Evolutionary conservation across 2,113 vertebrate species (phyloP).

Genomic region (Sylvicapra grimmia): DNA sequence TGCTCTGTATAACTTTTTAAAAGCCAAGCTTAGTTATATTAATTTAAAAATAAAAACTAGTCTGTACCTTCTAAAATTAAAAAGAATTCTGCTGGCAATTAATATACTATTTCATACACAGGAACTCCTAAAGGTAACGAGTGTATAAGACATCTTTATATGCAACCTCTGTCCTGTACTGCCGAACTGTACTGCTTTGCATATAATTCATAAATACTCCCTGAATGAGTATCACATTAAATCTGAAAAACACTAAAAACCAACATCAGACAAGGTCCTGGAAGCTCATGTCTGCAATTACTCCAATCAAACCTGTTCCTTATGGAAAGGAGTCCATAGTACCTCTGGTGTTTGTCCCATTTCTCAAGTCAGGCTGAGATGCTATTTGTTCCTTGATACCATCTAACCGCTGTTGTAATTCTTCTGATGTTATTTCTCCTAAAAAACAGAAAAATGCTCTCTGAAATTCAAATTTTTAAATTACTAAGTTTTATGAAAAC

Average conservation of each 20-base stretch:
- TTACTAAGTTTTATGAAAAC: constrained; percentile 9
- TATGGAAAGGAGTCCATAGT: neutral
- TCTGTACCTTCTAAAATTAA: neutral
- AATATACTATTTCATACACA: neutral
- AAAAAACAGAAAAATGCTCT: constrained; percentile 56
- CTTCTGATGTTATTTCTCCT: constrained; percentile 96
- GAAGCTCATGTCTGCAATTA: neutral
- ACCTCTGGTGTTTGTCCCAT: constrained; percentile 78
- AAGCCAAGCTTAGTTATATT: neutral
- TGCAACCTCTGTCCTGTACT: neutral
- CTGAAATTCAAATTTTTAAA: neutral
- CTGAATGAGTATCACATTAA: neutral
- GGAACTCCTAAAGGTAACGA: neutral
- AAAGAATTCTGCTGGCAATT: constrained; percentile 6
- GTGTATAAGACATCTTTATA: neutral
- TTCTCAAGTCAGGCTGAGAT: constrained; percentile 80
- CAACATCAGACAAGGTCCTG: neutral
- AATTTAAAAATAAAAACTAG: neutral
- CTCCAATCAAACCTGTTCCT: neutral
- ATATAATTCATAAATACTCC: neutral
- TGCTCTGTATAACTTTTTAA: neutral
- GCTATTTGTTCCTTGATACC: constrained; percentile 89
- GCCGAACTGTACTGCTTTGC: neutral
- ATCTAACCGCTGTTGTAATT: constrained; percentile 89
- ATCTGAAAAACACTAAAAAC: neutral